These are phyloP conservation scores for Eptatretus burgeri DNA, from an alignment of 2,113 vertebrate genomes.

Conservation along the genomic window DNA sequence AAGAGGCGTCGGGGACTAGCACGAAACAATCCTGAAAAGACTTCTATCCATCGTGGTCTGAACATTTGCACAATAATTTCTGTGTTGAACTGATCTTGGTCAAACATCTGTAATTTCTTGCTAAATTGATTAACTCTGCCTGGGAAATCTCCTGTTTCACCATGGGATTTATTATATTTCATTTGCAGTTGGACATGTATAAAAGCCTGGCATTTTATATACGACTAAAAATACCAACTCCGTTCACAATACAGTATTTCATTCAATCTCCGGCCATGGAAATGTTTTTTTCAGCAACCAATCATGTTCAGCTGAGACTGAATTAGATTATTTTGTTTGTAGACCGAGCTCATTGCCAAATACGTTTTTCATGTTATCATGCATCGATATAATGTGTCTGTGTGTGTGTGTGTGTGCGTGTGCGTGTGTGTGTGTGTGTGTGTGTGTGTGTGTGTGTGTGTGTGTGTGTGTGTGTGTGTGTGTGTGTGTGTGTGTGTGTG, in stretches of 20 bases:
- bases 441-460: background rate
- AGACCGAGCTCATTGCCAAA: background rate
- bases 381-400: background rate
- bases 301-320: background rate
- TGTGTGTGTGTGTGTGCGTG: background rate
- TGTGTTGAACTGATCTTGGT: background rate
- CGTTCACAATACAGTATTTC: too few species aligned
- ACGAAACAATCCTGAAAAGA: background rate
- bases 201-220: too few species aligned
- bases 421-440: background rate
- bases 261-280: background rate
- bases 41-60: background rate
- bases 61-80: background rate
- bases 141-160: too few species aligned
- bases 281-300: background rate
- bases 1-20: background rate
- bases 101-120: background rate
- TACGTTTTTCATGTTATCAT: background rate
- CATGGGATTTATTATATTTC: too few species aligned
- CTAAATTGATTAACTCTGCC: background rate
- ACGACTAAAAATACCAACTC: too few species aligned
- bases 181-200: too few species aligned
- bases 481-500: background rate
- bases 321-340: background rate
- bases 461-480: background rate